Evolutionary conservation across 2,113 vertebrate genomes (phyloP).

Genomic region (Tachycineta bicolor): DNA sequence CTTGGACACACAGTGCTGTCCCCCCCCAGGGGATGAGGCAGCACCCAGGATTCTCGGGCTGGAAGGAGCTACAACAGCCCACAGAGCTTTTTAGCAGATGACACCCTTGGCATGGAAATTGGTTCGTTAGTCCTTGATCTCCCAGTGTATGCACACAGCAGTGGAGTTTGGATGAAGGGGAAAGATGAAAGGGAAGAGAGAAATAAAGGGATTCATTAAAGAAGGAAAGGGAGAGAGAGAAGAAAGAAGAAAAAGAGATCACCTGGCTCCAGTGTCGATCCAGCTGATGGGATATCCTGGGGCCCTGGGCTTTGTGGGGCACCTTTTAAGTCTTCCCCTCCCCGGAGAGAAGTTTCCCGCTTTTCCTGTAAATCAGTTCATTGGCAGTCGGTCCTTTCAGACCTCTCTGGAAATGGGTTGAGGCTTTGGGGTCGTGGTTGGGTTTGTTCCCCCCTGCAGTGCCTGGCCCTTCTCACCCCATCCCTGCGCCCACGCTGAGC

Average conservation of each 20-base stretch:
- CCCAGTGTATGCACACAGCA: too few relatives aligned
- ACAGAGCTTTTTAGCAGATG: rapidly evolving
- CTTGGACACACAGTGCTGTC: rapidly evolving
- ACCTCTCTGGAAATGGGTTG: neutral
- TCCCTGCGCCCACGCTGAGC: too few relatives aligned
- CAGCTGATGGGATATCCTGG: neutral
- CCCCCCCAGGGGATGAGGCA: neutral
- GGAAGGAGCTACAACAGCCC: neutral
- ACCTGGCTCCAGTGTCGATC: rapidly evolving
- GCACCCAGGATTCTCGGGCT: neutral
- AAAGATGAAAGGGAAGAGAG: neutral
- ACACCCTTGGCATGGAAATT: neutral
- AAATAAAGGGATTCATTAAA: neutral
- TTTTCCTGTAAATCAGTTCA: neutral
- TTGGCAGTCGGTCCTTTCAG: neutral
- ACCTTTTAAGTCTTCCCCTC: neutral
- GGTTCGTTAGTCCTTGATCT: too few relatives aligned
- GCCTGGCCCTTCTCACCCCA: neutral
- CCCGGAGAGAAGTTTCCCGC: neutral
- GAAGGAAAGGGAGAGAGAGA: neutral
- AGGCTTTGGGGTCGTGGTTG: neutral
- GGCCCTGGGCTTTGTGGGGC: neutral
- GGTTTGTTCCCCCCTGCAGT: neutral
- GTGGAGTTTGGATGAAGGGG: too few relatives aligned
- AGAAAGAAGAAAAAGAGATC: neutral